phyloP scores from a whole-genome alignment of 2,888 invertebrate species.

The Acleris literana region DNA sequence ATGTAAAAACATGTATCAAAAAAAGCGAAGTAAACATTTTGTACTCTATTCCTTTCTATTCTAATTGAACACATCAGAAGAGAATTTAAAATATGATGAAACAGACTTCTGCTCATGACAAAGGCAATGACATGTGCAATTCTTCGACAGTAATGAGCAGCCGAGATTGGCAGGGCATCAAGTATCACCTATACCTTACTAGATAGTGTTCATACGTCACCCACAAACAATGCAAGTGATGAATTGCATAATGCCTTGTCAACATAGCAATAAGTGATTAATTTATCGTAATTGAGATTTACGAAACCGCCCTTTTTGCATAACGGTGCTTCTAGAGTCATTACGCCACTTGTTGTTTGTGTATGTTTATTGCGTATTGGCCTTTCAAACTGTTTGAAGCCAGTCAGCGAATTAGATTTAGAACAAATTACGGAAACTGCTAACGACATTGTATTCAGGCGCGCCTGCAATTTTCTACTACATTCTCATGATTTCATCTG shows the following conservation, averaged over 20 bases:
- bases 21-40: too few species aligned
- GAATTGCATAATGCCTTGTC: constrained; percentile 4
- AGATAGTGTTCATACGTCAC: constrained; percentile 24
- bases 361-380: constrained; percentile 4
- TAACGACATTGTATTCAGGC: neutral
- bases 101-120: neutral
- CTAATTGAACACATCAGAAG: neutral
- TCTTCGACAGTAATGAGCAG: constrained; percentile 46
- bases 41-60: too few species aligned
- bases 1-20: too few species aligned
- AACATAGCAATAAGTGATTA: constrained; percentile 2
- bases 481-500: constrained; percentile 5
- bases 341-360: constrained; percentile 1
- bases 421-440: neutral
- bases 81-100: neutral
- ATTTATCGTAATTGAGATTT: constrained; percentile 18
- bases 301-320: constrained; percentile 7
- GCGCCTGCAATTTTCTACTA: constrained; percentile 22
- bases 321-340: constrained; percentile 2
- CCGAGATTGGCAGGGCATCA: constrained; percentile 57
- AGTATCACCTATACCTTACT: constrained; percentile 56
- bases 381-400: neutral
- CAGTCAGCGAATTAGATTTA: neutral
- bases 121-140: constrained; percentile 48
- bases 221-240: constrained; percentile 23